Evolutionary conservation across 2,797 vertebrate species (phyloP).

Genomic region (Protonibea diacanthus): DNA sequence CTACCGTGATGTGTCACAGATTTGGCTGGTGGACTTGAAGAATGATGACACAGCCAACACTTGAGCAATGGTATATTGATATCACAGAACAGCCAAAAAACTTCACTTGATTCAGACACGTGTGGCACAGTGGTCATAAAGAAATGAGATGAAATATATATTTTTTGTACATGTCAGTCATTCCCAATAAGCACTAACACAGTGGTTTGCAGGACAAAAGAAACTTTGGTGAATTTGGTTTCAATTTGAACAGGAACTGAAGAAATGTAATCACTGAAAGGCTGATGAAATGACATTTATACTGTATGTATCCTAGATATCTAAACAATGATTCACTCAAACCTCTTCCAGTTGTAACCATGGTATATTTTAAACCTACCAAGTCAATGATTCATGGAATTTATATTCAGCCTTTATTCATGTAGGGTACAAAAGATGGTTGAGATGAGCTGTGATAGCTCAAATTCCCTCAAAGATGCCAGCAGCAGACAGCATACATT

Average conservation of each 20-base stretch:
- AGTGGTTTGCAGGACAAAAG: not conserved
- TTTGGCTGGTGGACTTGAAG: constrained; percentile 22
- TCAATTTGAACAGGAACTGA: not conserved
- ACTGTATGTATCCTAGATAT: not conserved
- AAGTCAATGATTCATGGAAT: not conserved
- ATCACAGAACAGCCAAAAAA: constrained; percentile 4
- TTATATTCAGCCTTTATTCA: constrained; percentile 3
- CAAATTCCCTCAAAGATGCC: constrained; percentile 1
- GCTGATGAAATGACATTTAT: not conserved
- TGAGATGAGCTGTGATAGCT: not conserved
- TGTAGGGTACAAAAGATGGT: not conserved
- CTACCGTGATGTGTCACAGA: not conserved
- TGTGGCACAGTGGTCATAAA: not conserved
- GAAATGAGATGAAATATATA: not conserved
- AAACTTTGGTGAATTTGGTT: not conserved
- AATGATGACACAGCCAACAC: constrained; percentile 11
- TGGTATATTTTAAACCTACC: not conserved
- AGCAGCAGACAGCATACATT: no score
- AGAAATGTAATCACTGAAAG: not conserved
- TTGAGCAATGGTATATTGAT: not conserved
- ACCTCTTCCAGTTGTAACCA: not conserved
- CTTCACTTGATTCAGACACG: constrained; percentile 1
- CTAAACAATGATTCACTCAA: not conserved
- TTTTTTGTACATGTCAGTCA: not conserved
- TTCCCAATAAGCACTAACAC: not conserved